Percentiles rank a stretch among this genome's conserved stretches.
Evolutionary conservation across 2,888 invertebrate species (phyloP).

Genomic region (Euspilapteryx auroguttella): DNA sequence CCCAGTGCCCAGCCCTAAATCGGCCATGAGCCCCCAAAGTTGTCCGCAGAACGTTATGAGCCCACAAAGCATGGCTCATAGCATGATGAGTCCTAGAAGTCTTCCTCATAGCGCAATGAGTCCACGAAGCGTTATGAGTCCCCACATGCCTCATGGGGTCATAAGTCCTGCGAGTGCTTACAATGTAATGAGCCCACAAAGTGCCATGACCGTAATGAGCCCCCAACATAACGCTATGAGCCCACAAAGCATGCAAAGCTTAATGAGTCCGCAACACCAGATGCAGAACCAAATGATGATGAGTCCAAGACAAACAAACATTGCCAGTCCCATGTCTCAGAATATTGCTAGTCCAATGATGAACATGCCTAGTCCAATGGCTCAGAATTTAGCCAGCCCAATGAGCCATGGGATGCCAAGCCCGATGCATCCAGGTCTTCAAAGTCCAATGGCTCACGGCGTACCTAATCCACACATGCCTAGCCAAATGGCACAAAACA

Average conservation of each 20-base stretch:
- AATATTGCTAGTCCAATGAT: constrained; percentile 38
- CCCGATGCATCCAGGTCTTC: constrained; percentile 42
- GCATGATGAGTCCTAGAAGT: constrained; percentile 48
- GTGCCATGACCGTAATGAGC: constrained; percentile 53
- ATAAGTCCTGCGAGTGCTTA: constrained; percentile 49
- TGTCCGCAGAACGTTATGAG: constrained; percentile 31
- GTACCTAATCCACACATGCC: too few relatives aligned
- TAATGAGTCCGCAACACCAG: constrained; percentile 39
- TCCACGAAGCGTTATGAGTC: constrained; percentile 46
- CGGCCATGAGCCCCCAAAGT: constrained; percentile 25
- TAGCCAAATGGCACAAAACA: constrained; percentile 45
- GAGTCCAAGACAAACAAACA: constrained; percentile 42
- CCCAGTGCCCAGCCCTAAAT: constrained; percentile 29
- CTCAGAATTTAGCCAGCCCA: constrained; percentile 32
- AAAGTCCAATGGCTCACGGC: constrained; percentile 43
- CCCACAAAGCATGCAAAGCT: constrained; percentile 45
- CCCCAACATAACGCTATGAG: constrained; percentile 51
- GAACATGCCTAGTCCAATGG: constrained; percentile 32
- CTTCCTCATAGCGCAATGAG: constrained; percentile 49
- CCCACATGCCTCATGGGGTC: constrained; percentile 33
- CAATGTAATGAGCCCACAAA: constrained; percentile 52
- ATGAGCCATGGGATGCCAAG: constrained; percentile 49
- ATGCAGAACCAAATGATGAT: constrained; percentile 49
- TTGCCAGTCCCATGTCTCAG: constrained; percentile 27
- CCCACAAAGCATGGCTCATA: constrained; percentile 38